Evolutionary conservation across 2,888 invertebrate species (phyloP), one percentile per base, ranked within the genome.

Genomic region (Lithophane semibrunnea): DNA sequence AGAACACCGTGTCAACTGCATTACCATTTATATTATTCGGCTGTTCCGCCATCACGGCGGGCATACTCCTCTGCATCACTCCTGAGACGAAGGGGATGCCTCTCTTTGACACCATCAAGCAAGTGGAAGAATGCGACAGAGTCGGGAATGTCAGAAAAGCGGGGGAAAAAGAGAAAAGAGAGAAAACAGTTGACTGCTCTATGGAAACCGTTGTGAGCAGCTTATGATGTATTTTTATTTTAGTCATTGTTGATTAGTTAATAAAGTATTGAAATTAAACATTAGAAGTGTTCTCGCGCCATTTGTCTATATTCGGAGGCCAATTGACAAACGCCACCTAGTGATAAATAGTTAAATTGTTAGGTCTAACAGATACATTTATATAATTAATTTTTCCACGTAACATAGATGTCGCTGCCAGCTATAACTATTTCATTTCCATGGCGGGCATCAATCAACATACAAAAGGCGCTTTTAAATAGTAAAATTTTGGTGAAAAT

Each of bases 1-100:
- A 97, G 97, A 92, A 94, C 44, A 91, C 93, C 9, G 85, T 96
- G 29, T 96, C 94, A 18, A 90, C 90, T 61, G 88, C 92, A 0
- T 89, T 97, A 0, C 97, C 97, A 0, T 87, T 95, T 2, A 88
- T 96, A 54, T 92, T 95, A 52, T 97, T 97, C 85, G 95, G 95
- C 0, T 90, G 89, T 4, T 91, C 94, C 21, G 92, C 97, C 0
- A 73, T 94, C 9, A 70, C 93, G 7, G 88, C 96, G 0, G 94
- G 96, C 0, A 47, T 91, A 2, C 90, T 94, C 1, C 83, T 95
- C 5, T 88, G 86, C 24, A 80, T 94, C 0, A 95, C 94, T 21
- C 95, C 96, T 0, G 96, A 96, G 88, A 96, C 96, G 0, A 95
- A 92, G 79, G 91, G 91, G 24, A 79, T 92, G 24, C 94, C 95